A percentile compares a stretch with the other conserved stretches of the same genome.
phyloP scores from a whole-genome alignment of 2,797 vertebrate genomes.

The Thaleichthys pacificus region DNA sequence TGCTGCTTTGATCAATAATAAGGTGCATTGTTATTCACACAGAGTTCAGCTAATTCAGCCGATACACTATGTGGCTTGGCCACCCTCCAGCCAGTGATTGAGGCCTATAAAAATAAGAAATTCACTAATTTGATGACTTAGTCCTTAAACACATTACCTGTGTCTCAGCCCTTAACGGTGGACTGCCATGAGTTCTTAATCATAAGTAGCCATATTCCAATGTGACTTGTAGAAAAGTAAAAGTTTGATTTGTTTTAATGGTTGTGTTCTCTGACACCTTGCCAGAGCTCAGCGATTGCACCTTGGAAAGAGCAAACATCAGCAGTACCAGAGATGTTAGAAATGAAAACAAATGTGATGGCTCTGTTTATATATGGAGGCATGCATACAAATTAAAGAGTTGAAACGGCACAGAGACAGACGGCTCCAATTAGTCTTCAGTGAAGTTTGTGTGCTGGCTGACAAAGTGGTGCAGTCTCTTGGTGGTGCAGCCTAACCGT shows the following conservation, averaged over 20 bases:
- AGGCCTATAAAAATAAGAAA: not conserved
- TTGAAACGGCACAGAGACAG: no score
- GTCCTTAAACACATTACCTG: not conserved
- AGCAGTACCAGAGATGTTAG: not conserved
- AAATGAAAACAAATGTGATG: not conserved
- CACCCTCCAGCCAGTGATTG: conserved; percentile 9
- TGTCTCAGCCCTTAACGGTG: no score
- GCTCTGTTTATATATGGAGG: no score
- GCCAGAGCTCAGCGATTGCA: no score
- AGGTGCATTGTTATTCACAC: conserved; percentile 15
- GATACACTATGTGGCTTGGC: conserved; percentile 5
- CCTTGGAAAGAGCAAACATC: not conserved
- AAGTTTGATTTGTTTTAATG: not conserved
- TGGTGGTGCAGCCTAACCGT: no score
- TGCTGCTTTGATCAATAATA: conserved; percentile 13
- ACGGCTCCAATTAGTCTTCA: no score
- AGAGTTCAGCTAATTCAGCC: conserved; percentile 22
- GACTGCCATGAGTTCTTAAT: no score
- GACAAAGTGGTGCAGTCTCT: no score
- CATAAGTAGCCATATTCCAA: no score
- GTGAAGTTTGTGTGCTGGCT: no score
- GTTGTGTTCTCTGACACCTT: not conserved
- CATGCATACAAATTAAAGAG: no score
- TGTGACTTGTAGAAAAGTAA: no score
- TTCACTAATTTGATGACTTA: not conserved